phyloP scores from a whole-genome alignment of 1,140 invertebrate species.

The Xylocopa sonorina region DNA sequence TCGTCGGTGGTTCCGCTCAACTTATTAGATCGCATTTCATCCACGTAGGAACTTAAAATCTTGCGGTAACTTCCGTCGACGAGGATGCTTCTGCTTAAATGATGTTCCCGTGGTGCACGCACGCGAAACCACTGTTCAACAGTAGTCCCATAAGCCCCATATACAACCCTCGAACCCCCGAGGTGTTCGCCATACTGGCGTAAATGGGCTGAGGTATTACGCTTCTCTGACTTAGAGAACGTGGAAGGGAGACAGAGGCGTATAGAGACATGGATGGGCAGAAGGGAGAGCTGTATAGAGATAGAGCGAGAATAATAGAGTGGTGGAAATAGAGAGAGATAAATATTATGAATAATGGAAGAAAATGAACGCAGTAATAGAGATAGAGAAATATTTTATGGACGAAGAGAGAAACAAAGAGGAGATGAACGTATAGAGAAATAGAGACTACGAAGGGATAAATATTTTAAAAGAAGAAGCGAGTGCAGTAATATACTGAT shows the following conservation, averaged over 20 bases:
- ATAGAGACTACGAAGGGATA: no score
- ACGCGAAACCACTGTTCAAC: conserved; percentile 33
- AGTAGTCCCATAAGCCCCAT: conserved; percentile 9
- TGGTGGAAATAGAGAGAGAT: no score
- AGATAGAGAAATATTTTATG: no score
- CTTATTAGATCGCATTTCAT: conserved; percentile 35
- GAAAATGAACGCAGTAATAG: no score
- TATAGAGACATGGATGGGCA: not conserved
- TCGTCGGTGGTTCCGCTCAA: not conserved
- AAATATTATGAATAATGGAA: no score
- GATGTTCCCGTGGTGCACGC: conserved; percentile 24
- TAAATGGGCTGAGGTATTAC: conserved; percentile 37
- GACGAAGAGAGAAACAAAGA: no score
- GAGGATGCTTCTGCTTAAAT: conserved; percentile 15
- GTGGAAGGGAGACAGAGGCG: not conserved
- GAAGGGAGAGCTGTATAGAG: no score
- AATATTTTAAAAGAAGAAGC: no score
- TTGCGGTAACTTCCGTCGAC: conserved; percentile 11
- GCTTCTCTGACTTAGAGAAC: not conserved
- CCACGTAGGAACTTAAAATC: conserved; percentile 15
- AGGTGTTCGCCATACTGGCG: conserved; percentile 6
- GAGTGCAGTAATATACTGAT: no score
- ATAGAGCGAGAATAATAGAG: no score
- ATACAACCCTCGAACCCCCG: conserved; percentile 23
- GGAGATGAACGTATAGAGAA: no score